These are phyloP conservation scores for Paralinhomoeus sp. DNA, from an alignment of 2,888 invertebrate genomes.

Conservation along the genomic window DNA sequence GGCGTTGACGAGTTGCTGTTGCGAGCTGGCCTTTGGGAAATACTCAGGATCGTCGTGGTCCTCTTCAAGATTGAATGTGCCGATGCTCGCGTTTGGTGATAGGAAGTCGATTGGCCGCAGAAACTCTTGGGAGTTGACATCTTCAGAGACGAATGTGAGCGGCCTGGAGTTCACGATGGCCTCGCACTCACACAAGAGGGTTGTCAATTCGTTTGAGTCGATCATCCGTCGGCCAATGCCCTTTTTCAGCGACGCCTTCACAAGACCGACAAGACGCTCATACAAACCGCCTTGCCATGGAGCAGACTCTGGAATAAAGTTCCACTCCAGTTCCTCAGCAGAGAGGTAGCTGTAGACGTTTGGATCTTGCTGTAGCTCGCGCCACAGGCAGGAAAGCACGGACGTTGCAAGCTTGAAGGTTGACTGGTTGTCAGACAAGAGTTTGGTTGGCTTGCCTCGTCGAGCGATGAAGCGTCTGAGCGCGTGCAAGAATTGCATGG, in stretches of 20 bases:
- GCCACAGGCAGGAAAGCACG: neutral
- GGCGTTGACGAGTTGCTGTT: neutral
- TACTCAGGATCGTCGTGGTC: neutral
- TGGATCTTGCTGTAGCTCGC: neutral
- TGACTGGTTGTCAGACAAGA: conserved; percentile 22
- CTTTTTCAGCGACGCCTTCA: conserved; percentile 13
- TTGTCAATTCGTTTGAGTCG: neutral
- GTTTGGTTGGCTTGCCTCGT: conserved; percentile 15
- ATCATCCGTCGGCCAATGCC: neutral
- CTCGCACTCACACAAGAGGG: neutral
- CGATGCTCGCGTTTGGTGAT: neutral
- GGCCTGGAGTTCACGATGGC: conserved; percentile 1
- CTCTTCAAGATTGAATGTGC: neutral
- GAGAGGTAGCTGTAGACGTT: conserved; percentile 2
- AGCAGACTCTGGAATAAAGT: conserved; percentile 25
- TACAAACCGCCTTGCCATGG: conserved; percentile 29
- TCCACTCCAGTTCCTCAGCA: conserved; percentile 8
- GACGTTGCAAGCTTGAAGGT: conserved; percentile 15
- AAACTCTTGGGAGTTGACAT: neutral
- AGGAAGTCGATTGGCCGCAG: neutral
- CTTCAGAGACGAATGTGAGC: neutral
- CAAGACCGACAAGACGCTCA: conserved; percentile 23
- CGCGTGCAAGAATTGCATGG: conserved; percentile 15
- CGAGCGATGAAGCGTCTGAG: conserved; percentile 20
- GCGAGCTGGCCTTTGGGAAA: too few species aligned